Base-by-base conservation (phyloP, 2,797 vertebrate genomes). In the Parotocinclus haroldoi region DNA sequence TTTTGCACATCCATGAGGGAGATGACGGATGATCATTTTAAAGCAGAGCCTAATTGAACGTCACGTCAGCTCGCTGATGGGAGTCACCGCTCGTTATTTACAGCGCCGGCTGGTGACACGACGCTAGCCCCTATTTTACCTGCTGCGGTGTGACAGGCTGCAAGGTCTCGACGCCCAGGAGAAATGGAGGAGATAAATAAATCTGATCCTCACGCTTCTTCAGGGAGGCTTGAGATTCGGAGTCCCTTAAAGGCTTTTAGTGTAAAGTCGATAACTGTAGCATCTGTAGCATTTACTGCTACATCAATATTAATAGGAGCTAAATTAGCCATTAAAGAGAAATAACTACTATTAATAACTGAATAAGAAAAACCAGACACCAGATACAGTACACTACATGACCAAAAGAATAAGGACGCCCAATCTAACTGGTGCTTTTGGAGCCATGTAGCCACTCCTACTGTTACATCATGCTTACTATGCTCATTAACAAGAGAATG, bases 11-110 rank as follows among this genome's bases (percentile, higher is more conserved):
- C 91, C 89, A 92, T 90, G 89, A 88, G 81, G 83, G 76, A 80
- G 88, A 80, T 91, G 94, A 95, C 93, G 93, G 89, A 91, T 89
- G 84, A 95, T 97, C 92, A 90, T 92, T 93, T 91, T 88, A 87
- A 82, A 82, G 77, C 82, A 87, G 88, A 91, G 92, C 91, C 94
- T 96, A 95, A 97, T 95, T 95, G 93, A 94, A 93, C 90, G 87
- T 84, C 82, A 85, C 82, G 87, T 90, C 88, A 86, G 90, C 91
- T 89, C 91, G 89, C 91, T 91, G 93, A 95, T 91, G 89, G 92
- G 86, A 90, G 91, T 92, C 93, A 94, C 93, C 91, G 88, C 86
- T 93, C 94, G 94, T 88, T 84, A 93, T 91, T 93, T 92, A 78
- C 79, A 84, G 81, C 78, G 75, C 48, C 78, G 85, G 84, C 76